Conservation (phyloP, 2,888 invertebrate species). For the Exocentrus adspersus region DNA sequence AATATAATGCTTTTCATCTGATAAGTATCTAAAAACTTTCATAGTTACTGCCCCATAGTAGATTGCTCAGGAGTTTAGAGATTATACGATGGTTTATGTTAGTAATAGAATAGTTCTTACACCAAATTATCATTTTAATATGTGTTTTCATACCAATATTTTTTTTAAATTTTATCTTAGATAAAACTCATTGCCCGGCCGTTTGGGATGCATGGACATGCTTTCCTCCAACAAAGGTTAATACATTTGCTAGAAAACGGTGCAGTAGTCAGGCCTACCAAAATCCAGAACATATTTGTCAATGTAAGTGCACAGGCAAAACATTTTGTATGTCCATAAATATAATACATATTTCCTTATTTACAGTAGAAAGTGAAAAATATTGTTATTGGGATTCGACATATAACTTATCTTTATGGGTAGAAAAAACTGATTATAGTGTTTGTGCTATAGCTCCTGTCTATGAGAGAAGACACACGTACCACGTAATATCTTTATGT, state of each 20-base stretch:
- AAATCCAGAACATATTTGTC: conserved; percentile 69
- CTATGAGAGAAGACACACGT: conserved; percentile 65
- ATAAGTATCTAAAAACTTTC: too few species aligned
- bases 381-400: conserved; percentile 66
- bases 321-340: too few species aligned
- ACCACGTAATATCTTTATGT: conserved; percentile 67
- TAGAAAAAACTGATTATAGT: conserved; percentile 68
- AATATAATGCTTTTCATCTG: too few species aligned
- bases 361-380: conserved; percentile 70
- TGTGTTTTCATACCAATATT: background rate
- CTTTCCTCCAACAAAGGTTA: conserved; percentile 64
- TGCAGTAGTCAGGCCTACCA: conserved; percentile 72
- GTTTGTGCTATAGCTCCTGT: conserved; percentile 69
- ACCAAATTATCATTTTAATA: too few species aligned
- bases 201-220: conserved; percentile 76
- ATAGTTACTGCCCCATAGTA: too few species aligned
- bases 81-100: too few species aligned
- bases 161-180: conserved; percentile 35
- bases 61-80: too few species aligned
- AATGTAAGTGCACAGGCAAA: conserved; percentile 53
- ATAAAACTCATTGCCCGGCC: conserved; percentile 63
- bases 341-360: conserved; percentile 6
- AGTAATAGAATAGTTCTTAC: too few species aligned
- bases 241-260: conserved; percentile 61
- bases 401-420: conserved; percentile 62